Percentiles rank a stretch among this genome's conserved stretches.
Conservation (phyloP, 1,140 invertebrate species). For the Ooceraea biroi region DNA sequence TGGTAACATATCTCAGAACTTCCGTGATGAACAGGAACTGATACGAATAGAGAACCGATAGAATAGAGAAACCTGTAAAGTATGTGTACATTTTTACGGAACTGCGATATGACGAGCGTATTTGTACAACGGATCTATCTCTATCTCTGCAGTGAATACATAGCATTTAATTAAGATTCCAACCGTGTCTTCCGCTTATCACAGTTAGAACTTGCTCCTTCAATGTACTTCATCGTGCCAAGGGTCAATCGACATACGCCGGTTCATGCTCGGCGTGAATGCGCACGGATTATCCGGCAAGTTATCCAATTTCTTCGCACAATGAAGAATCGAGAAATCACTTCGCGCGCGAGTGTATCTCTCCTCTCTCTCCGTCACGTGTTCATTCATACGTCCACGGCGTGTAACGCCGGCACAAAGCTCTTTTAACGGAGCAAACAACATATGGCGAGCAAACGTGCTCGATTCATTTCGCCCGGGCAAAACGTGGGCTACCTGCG, state of each 20-base stretch:
- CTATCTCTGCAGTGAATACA: background rate
- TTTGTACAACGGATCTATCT: background rate
- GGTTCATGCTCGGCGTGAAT: conserved; percentile 36
- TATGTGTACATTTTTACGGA: background rate
- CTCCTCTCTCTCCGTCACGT: conserved; percentile 39
- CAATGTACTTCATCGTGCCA: background rate
- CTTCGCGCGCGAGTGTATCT: background rate
- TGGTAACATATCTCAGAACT: background rate
- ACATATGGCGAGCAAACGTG: conserved; percentile 76
- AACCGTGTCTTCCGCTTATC: conserved; percentile 27
- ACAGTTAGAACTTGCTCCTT: background rate
- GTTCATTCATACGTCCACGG: conserved; percentile 68
- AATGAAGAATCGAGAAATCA: conserved; percentile 51
- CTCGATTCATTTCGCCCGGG: conserved; percentile 72
- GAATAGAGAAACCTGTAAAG: background rate
- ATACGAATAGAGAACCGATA: background rate
- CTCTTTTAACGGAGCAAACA: conserved; percentile 76
- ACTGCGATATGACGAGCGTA: background rate
- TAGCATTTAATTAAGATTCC: background rate
- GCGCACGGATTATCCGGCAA: conserved; percentile 48
- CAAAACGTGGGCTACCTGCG: conserved; percentile 75
- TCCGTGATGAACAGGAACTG: background rate
- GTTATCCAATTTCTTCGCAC: conserved; percentile 59
- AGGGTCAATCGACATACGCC: conserved; percentile 32
- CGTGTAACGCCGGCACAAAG: conserved; percentile 69